These are phyloP conservation scores for Archips xylosteana DNA, from an alignment of 2,888 invertebrate genomes.

Conservation along the genomic window DNA sequence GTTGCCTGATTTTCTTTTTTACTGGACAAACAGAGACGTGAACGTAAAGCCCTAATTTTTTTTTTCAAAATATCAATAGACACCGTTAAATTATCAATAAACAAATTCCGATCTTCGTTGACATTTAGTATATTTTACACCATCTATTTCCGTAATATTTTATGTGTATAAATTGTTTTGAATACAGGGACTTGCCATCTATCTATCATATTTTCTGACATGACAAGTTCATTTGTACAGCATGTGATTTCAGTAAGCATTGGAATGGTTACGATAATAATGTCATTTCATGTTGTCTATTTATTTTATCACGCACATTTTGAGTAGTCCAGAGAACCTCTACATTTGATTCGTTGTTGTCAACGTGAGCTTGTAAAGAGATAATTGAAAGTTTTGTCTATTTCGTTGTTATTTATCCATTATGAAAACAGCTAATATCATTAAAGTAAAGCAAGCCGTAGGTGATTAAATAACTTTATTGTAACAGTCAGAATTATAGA, in stretches of 20 bases:
- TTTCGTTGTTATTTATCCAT: background rate
- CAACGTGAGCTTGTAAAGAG: background rate
- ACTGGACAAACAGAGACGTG: no score
- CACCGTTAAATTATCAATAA: no score
- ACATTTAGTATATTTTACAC: no score
- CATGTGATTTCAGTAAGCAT: background rate
- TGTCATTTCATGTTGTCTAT: background rate
- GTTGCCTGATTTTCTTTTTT: no score
- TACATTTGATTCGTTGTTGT: background rate
- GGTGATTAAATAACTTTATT: background rate
- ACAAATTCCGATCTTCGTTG: no score
- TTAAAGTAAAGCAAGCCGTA: background rate
- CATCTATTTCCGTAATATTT: no score
- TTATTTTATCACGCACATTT: background rate
- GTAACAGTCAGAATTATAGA: background rate
- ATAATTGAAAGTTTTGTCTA: background rate
- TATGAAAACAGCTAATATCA: background rate
- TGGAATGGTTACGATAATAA: background rate
- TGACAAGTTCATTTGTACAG: conserved; percentile 1
- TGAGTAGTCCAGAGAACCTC: background rate
- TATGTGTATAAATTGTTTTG: no score
- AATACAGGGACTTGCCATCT: no score
- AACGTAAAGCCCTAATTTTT: no score
- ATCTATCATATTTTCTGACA: background rate
- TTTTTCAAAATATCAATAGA: no score